These are phyloP conservation scores for Trichonephila clavata DNA, from an alignment of 1,140 invertebrate species.

Conservation along the genomic window DNA sequence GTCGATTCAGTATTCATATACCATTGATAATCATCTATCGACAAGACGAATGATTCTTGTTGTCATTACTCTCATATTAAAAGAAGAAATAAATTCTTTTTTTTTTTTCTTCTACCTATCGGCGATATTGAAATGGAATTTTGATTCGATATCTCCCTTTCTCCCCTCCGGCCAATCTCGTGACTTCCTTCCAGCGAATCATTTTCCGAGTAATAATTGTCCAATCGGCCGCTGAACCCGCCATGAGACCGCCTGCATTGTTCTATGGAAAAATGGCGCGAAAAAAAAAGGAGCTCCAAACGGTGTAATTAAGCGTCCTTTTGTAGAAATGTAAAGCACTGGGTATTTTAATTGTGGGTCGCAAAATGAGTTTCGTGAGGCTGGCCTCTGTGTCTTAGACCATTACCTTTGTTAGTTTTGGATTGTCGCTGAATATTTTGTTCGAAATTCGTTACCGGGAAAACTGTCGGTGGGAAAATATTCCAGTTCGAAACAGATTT, in stretches of 20 bases:
- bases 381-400: neutral
- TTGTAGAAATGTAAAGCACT: slow-evolving; percentile 7
- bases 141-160: neutral
- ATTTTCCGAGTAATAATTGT: slow-evolving; percentile 19
- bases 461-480: neutral
- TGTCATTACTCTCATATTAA: neutral
- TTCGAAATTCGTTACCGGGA: neutral
- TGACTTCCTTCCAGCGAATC: slow-evolving; percentile 12
- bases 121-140: slow-evolving; percentile 20
- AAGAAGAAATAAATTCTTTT: neutral
- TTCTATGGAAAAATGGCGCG: slow-evolving; percentile 22
- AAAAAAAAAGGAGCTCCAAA: neutral
- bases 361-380: neutral
- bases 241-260: slow-evolving; percentile 10
- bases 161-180: neutral
- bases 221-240: slow-evolving; percentile 3
- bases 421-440: neutral
- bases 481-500: neutral
- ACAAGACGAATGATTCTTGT: neutral
- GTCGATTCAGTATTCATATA: neutral
- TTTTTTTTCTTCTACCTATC: neutral
- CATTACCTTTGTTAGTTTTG: neutral
- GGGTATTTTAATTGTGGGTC: neutral
- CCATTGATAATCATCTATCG: neutral
- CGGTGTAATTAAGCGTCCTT: neutral